Percentiles rank a stretch among this genome's conserved stretches.
Evolutionary conservation across 2,888 invertebrate genomes (phyloP).

Genomic region (Phlogophora meticulosa): DNA sequence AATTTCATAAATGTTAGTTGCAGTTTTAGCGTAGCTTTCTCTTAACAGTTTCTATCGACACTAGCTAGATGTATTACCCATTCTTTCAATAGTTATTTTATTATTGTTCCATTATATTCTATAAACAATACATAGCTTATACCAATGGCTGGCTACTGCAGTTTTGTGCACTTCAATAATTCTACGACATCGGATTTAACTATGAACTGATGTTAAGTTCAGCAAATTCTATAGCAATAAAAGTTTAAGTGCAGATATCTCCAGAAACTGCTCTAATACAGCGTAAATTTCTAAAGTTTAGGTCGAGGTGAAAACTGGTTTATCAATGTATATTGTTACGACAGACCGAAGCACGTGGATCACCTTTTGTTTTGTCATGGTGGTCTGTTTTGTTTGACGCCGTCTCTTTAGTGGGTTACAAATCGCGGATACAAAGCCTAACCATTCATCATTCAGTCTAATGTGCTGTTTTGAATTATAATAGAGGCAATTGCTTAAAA

Average conservation of each 20-base stretch:
- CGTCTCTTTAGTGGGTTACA: not conserved
- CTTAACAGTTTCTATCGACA: conserved; percentile 2
- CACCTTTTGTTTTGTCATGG: not conserved
- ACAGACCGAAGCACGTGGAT: not conserved
- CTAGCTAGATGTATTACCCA: not conserved
- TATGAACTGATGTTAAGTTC: not conserved
- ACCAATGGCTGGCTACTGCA: not conserved
- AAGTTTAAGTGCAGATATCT: not conserved
- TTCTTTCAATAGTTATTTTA: conserved; percentile 3
- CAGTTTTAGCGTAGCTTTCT: conserved; percentile 23
- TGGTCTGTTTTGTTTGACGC: conserved; percentile 13
- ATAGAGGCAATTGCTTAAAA: not conserved
- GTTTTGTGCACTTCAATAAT: not conserved
- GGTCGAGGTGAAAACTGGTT: not conserved
- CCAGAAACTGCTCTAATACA: not conserved
- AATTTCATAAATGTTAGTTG: conserved; percentile 27
- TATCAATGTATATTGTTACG: not conserved
- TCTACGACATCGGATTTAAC: not conserved
- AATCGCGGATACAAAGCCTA: conserved; percentile 7
- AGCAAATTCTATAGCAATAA: not conserved
- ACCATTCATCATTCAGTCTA: conserved; percentile 8
- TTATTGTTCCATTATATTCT: not conserved
- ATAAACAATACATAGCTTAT: not conserved
- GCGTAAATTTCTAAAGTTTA: not conserved
- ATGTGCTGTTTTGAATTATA: not conserved